Base-by-base conservation (phyloP, 2,797 vertebrate species). In the Nothura maculosa region DNA sequence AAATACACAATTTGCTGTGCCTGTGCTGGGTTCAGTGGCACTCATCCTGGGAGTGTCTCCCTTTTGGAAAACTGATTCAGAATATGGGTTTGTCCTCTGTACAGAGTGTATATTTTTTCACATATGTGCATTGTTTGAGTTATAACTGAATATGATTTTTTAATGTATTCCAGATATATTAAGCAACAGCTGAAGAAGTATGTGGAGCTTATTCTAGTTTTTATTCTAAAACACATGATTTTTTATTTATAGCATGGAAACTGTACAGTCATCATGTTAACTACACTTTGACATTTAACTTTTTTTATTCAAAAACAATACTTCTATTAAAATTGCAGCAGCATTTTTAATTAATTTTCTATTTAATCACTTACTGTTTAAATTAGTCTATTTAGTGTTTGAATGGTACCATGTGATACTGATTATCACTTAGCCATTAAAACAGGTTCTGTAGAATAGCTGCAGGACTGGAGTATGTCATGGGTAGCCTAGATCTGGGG, bases 141-240 rank as follows among this genome's bases (percentile, higher is more conserved):
- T 93, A 85, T 38, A 89, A 81, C 30, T 57, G 28, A 83, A 86
- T 81, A 42, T 62, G 36, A 47, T 40, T 94, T 89, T 69, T 92
- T 94, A 90, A 95, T 94, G 45, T 85, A 82, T 90, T 93, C 93
- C 94, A 96, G 87, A 87, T 85, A 93, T 42, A 27, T 84, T 83
- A 95, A 77, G 74, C 87, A 95, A 74, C 70, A 92, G 57, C 57
- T 74, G 70, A 84, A 83, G 63, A 89, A 94, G 60, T 90, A 91
- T 89, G 76, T 69, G 25, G 40, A 81, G 40, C 47, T 60, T 84
- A 70, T 64, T 91, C 74, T 89, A 85, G 52, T 70, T 93, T 93
- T 92, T 87, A 52, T 95, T 91, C 5, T 5, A 54, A 85, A 66
- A 57, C 89, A 94, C 55, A 64, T 73, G 76, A 40, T 70, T 63